Conservation (phyloP, 37 sponge, comb jelly and placozoan genomes). For the Geodia barretti region DNA sequence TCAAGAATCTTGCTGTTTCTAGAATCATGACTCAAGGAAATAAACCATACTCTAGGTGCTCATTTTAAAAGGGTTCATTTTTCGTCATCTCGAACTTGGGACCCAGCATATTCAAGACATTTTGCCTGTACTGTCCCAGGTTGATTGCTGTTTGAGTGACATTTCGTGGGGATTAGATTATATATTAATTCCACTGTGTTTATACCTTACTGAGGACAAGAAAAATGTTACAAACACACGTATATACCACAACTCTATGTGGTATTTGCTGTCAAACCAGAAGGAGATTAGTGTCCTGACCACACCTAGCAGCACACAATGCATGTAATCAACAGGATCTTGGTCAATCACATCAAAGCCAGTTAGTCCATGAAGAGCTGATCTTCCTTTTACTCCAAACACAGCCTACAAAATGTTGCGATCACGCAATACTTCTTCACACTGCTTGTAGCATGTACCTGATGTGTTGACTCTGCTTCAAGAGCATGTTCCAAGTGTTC, state of each 20-base stretch:
- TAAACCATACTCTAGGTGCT: too few relatives aligned
- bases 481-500: not conserved
- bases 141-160: too few relatives aligned
- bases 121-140: too few relatives aligned
- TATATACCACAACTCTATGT: constrained; percentile 7
- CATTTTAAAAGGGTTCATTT: too few relatives aligned
- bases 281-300: not conserved
- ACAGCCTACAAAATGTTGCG: not conserved
- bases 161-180: too few relatives aligned
- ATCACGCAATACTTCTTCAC: not conserved
- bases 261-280: constrained; percentile 32
- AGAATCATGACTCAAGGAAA: too few relatives aligned
- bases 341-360: constrained; percentile 13
- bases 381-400: constrained; percentile 17
- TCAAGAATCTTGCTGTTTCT: too few relatives aligned
- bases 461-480: constrained; percentile 7
- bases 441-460: not conserved
- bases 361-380: not conserved
- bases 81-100: too few relatives aligned
- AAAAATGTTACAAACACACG: too few relatives aligned
- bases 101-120: too few relatives aligned
- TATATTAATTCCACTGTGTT: too few relatives aligned
- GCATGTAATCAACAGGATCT: constrained; percentile 38
- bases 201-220: too few relatives aligned
- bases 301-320: constrained; percentile 21